Evolutionary conservation across 2,113 vertebrate genomes (phyloP), one percentile per base, ranked within the genome.

Genomic region (Actinemys pallida): DNA sequence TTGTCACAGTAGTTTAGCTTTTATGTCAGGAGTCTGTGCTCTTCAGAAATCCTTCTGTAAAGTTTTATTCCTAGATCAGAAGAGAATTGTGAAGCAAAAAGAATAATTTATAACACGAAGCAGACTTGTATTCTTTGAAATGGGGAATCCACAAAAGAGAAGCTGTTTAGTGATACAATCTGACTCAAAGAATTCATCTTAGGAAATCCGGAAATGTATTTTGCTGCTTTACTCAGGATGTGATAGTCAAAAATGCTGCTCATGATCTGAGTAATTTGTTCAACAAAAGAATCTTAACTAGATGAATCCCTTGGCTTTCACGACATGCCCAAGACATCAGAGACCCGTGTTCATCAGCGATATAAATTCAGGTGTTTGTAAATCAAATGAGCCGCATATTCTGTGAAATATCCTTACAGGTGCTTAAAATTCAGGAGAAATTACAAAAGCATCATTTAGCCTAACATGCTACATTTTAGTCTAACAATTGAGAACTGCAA

Each of bases 231-330:
- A 95, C 95, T 96, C 91, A 86, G 96, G 89, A 93, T 95, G 93
- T 97, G 95, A 95, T 97, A 97, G 97, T 96, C 1, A 11, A 93
- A 97, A 95, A 96, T 96, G 96, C 96, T 96, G 96, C 94, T 98
- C 92, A 86, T 91, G 96, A 98, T 94, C 97, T 59, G 95, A 93
- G 96, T 97, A 97, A 98, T 98, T 96, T 97, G 96, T 97, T 98
- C 93, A 96, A 97, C 97, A 97, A 97, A 97, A 96, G 97, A 85
- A 95, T 91, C 88, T 92, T 6, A 52, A 95, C 93, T 93, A 97
- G 97, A 96, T 92, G 87, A 96, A 91, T 95, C 95, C 83, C 89
- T 39, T 50, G 1, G 45, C 94, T 97, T 96, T 95, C 88, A 90
- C 83, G 84, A 87, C 10, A 85, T 89, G 91, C 96, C 94, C 56